These are phyloP conservation scores for Puffinus mauretanicus DNA, from an alignment of 2,113 vertebrate genomes.

Conservation along the genomic window DNA sequence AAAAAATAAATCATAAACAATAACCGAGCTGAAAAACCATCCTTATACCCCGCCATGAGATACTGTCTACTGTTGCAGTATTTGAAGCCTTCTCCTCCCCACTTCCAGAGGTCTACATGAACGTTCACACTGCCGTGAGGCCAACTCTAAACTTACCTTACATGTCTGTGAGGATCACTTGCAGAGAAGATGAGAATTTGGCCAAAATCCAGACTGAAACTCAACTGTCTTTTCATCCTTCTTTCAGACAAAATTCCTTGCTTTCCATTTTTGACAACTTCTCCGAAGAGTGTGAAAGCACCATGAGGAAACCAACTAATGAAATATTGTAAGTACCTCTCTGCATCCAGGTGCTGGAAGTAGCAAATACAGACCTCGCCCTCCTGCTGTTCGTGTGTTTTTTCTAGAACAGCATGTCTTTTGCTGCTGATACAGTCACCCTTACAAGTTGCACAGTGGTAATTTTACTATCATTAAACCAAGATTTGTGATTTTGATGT, in stretches of 20 bases:
- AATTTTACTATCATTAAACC: constrained; percentile 36
- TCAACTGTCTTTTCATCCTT: constrained; percentile 35
- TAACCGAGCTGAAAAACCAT: neutral
- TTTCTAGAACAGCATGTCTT: neutral
- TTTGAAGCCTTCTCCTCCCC: neutral
- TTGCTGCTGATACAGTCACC: neutral
- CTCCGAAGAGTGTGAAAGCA: constrained; percentile 80
- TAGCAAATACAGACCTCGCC: neutral
- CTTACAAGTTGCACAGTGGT: neutral
- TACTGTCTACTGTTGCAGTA: neutral
- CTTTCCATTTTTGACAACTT: constrained; percentile 81
- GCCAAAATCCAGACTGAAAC: neutral
- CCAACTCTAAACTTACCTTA: neutral
- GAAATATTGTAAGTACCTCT: constrained; percentile 79
- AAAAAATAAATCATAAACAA: neutral
- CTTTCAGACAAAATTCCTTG: constrained; percentile 80
- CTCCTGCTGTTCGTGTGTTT: neutral
- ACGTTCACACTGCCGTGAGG: neutral
- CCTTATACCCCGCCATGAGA: neutral
- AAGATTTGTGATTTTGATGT: neutral
- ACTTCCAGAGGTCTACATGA: neutral
- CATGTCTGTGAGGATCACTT: neutral
- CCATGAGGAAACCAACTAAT: constrained; percentile 48
- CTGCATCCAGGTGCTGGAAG: neutral
- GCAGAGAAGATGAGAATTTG: neutral